Conservation (phyloP, 2,888 invertebrate species). For the Athripsodes cinereus region DNA sequence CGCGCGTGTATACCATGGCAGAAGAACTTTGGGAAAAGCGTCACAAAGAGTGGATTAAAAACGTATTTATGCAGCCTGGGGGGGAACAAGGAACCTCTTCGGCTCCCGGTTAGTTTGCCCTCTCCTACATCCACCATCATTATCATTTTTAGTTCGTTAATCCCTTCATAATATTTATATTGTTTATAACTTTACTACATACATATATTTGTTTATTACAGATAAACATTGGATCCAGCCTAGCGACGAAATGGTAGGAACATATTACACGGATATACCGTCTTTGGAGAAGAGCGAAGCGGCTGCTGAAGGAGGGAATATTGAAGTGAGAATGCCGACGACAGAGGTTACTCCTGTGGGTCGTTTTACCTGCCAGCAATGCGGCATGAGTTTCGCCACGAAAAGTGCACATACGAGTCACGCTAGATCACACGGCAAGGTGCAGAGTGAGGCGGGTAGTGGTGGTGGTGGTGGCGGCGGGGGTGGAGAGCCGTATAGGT, state of each 20-base stretch:
- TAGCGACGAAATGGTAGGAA: slow-evolving; percentile 47
- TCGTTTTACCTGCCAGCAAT: slow-evolving; percentile 60
- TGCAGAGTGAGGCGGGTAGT: slow-evolving; percentile 31
- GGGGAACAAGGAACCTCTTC: slow-evolving; percentile 31
- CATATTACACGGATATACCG: slow-evolving; percentile 36
- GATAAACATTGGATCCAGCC: slow-evolving; percentile 42
- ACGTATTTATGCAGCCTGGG: slow-evolving; percentile 41
- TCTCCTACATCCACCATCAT: neutral
- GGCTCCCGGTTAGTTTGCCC: slow-evolving; percentile 10
- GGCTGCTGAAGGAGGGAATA: slow-evolving; percentile 41
- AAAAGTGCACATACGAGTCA: slow-evolving; percentile 70
- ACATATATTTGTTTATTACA: slow-evolving; percentile 29
- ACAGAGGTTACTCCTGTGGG: slow-evolving; percentile 28
- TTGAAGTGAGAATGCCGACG: slow-evolving; percentile 10
- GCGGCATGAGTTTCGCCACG: slow-evolving; percentile 68
- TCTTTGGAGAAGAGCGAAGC: slow-evolving; percentile 20
- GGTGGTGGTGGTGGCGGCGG: slow-evolving; percentile 35
- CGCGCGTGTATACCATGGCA: slow-evolving; percentile 30
- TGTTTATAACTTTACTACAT: too few relatives aligned
- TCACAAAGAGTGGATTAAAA: slow-evolving; percentile 47
- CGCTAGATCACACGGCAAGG: slow-evolving; percentile 55
- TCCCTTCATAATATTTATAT: neutral
- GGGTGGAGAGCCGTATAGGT: slow-evolving; percentile 70
- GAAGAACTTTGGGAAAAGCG: slow-evolving; percentile 34
- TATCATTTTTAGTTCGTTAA: neutral